Percentiles rank a stretch among this genome's conserved stretches.
phyloP scores from a whole-genome alignment of 2,797 vertebrate genomes.

The Toxotes lorentzi region DNA sequence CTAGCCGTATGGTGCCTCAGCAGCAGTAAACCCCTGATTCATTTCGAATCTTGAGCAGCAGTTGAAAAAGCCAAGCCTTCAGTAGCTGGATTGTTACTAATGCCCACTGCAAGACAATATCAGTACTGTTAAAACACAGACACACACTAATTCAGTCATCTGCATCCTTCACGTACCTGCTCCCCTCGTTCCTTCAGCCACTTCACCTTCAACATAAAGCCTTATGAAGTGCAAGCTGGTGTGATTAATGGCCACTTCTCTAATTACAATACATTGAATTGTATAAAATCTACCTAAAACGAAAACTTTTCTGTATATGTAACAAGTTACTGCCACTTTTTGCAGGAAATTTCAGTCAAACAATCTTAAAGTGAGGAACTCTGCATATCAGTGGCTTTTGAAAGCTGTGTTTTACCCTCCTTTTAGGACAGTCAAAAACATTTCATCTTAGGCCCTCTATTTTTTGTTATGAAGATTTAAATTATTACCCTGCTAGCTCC shows the following conservation, averaged over 20 bases:
- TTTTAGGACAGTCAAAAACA: background rate
- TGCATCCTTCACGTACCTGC: background rate
- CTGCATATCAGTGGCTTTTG: background rate
- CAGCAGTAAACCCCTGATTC: conserved; percentile 22
- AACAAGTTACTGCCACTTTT: background rate
- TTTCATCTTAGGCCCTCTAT: conserved; percentile 8
- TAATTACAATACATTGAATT: background rate
- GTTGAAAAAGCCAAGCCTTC: conserved; percentile 17
- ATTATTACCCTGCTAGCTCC: background rate
- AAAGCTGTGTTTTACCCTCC: background rate
- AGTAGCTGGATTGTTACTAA: background rate
- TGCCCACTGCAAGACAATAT: conserved; percentile 40
- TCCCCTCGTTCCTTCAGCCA: background rate
- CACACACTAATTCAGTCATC: background rate
- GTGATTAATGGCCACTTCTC: background rate
- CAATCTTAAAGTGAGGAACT: background rate
- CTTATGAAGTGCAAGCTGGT: background rate
- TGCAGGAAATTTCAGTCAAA: background rate
- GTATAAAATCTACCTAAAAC: conserved; percentile 2
- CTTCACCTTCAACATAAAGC: background rate
- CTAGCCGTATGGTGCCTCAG: conserved; percentile 13
- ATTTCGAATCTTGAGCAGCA: conserved; percentile 40
- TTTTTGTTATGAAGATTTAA: background rate
- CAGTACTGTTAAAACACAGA: conserved; percentile 30
- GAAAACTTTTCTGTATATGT: background rate